Evolutionary conservation across 2,888 invertebrate species (phyloP).

Genomic region (Ochropleura plecta): DNA sequence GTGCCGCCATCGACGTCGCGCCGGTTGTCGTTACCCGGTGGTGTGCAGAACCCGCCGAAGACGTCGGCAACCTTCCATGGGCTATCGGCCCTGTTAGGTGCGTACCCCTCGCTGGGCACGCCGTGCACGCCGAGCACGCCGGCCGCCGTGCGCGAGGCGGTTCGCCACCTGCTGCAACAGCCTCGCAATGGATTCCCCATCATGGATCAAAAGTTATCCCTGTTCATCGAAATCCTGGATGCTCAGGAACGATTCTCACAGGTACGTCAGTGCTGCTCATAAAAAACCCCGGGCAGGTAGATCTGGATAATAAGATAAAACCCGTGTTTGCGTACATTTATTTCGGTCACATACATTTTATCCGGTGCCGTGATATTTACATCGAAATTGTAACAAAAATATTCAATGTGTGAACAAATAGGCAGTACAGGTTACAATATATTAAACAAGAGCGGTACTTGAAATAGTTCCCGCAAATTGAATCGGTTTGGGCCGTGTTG

Average conservation of each 20-base stretch:
- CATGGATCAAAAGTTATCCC: slow-evolving; percentile 94
- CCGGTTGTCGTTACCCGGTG: slow-evolving; percentile 90
- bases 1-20: slow-evolving; percentile 89
- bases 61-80: slow-evolving; percentile 92
- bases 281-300: not conserved
- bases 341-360: slow-evolving; percentile 50
- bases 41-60: slow-evolving; percentile 88
- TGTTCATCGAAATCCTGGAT: slow-evolving; percentile 95
- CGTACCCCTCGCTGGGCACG: slow-evolving; percentile 78
- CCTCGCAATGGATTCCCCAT: slow-evolving; percentile 94
- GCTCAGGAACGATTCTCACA: slow-evolving; percentile 95
- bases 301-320: slow-evolving; percentile 36
- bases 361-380: slow-evolving; percentile 49
- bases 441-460: slow-evolving; percentile 37
- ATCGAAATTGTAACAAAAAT: slow-evolving; percentile 45
- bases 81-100: slow-evolving; percentile 81
- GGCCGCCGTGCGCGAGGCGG: slow-evolving; percentile 93
- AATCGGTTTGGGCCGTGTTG: slow-evolving; percentile 46
- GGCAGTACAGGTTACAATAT: slow-evolving; percentile 31
- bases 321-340: slow-evolving; percentile 38
- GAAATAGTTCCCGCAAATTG: slow-evolving; percentile 38
- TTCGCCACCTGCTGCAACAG: slow-evolving; percentile 92
- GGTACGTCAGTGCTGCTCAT: slow-evolving; percentile 84
- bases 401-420: slow-evolving; percentile 40
- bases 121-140: slow-evolving; percentile 90